Conservation (phyloP, 2,888 invertebrate species). For the Noctua pronuba region DNA sequence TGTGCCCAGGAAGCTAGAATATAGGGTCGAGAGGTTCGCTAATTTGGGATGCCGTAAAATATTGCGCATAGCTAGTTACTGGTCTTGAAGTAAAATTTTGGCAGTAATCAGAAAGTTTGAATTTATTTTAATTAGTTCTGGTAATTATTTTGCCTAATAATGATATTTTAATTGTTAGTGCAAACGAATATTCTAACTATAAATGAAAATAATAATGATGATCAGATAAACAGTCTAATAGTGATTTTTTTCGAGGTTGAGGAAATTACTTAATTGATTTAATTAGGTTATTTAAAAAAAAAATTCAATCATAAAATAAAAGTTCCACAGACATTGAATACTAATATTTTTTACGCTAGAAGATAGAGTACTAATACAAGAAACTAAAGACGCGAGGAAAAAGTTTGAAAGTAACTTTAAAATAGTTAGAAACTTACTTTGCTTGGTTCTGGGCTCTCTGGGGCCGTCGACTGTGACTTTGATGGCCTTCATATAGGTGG, state of each 20-base stretch:
- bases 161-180: background rate
- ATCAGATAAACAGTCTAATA: background rate
- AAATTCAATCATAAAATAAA: background rate
- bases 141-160: background rate
- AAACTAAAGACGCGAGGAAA: background rate
- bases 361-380: background rate
- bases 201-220: background rate
- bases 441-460: conserved; percentile 98
- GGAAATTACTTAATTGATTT: background rate
- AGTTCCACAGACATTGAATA: background rate
- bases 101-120: background rate
- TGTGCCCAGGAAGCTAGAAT: conserved; percentile 23
- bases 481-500: conserved; percentile 98
- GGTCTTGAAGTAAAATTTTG: background rate
- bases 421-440: conserved; percentile 93
- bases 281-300: too few relatives aligned
- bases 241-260: background rate
- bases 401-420: conserved; percentile 51
- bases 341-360: background rate
- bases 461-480: conserved; percentile 99
- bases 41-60: conserved; percentile 13
- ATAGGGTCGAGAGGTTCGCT: conserved; percentile 24
- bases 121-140: background rate
- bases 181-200: background rate
- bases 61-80: background rate